Evolutionary conservation across 2,888 invertebrate species (phyloP).

Genomic region (Aphidoletes aphidimyza): DNA sequence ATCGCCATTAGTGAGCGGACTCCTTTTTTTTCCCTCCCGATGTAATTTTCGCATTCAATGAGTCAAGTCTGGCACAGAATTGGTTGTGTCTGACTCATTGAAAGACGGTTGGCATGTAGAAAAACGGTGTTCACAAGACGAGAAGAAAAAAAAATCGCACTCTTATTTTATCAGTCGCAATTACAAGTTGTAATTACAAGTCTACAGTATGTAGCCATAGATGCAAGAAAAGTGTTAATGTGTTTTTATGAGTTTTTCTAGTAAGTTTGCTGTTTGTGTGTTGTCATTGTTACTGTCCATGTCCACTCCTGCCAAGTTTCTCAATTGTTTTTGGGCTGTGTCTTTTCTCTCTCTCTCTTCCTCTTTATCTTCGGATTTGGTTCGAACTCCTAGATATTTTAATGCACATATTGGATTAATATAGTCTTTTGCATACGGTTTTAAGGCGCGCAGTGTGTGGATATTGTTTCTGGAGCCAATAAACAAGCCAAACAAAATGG

Average conservation of each 20-base stretch:
- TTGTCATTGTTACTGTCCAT: constrained; percentile 8
- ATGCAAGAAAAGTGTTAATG: constrained; percentile 40
- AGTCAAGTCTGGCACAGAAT: background rate
- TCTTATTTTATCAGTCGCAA: constrained; percentile 43
- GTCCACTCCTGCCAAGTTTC: constrained; percentile 20
- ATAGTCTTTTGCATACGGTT: background rate
- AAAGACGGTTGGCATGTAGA: background rate
- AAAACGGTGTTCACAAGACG: background rate
- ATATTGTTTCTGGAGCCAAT: background rate
- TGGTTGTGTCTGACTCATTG: background rate
- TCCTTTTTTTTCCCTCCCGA: background rate
- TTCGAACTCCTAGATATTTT: background rate
- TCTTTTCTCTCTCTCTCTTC: background rate
- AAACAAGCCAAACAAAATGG: constrained; percentile 40
- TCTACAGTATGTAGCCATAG: background rate
- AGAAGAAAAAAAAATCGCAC: background rate
- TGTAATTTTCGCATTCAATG: background rate
- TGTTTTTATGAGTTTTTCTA: constrained; percentile 42
- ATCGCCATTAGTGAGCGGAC: background rate
- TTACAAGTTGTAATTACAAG: constrained; percentile 52
- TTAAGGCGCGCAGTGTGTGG: too few relatives aligned
- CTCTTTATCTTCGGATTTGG: background rate
- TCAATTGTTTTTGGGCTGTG: constrained; percentile 15
- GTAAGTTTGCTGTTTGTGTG: background rate
- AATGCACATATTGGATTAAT: background rate